Conservation (phyloP, 2,888 invertebrate genomes). For the Cotesia congregata region DNA sequence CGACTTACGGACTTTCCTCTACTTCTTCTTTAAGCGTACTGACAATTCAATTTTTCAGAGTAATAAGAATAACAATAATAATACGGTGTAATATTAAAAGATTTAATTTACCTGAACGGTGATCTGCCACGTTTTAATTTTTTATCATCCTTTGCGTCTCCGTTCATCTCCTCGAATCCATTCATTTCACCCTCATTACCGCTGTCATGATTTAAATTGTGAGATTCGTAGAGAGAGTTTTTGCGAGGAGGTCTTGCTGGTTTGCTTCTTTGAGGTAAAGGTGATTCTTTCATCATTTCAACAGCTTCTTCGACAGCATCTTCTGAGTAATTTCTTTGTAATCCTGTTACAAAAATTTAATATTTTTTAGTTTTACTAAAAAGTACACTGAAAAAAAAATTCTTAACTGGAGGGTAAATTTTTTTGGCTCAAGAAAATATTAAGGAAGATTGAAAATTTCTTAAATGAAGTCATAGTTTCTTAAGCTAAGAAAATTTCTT, state of each 20-base stretch:
- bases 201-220: constrained; percentile 74
- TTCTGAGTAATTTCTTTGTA: constrained; percentile 87
- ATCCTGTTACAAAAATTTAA: constrained; percentile 72
- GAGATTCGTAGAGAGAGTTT: constrained; percentile 74
- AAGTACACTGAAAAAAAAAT: no score
- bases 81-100: constrained; percentile 32
- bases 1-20: constrained; percentile 65
- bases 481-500: no score
- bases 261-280: constrained; percentile 65
- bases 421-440: no score
- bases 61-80: constrained; percentile 19
- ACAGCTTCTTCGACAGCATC: constrained; percentile 84
- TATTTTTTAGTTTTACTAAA: background rate
- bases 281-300: constrained; percentile 75
- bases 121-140: constrained; percentile 86
- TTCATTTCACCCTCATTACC: constrained; percentile 83
- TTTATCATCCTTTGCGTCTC: constrained; percentile 79
- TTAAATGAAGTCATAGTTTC: no score
- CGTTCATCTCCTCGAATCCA: constrained; percentile 76
- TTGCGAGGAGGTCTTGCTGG: constrained; percentile 84
- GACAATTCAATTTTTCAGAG: constrained; percentile 47
- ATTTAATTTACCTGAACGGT: constrained; percentile 82
- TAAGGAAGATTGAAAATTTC: no score
- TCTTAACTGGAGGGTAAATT: no score
- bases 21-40: constrained; percentile 66